These are phyloP conservation scores for Chaetophractus vellerosus DNA, from an alignment of 2,797 vertebrate species.

Conservation along the genomic window DNA sequence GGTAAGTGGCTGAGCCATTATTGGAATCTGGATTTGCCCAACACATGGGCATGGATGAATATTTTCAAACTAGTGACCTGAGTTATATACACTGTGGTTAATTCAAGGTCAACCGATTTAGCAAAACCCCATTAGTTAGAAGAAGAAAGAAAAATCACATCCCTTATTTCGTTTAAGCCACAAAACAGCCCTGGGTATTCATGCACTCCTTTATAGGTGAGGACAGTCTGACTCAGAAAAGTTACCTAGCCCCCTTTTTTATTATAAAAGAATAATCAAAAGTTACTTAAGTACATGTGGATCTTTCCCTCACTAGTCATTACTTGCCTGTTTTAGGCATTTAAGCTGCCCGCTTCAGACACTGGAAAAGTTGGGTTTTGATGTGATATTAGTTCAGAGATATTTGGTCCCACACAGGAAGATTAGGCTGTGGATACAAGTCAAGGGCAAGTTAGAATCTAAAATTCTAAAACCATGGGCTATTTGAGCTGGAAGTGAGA, in stretches of 20 bases:
- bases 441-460: not conserved
- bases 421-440: not conserved
- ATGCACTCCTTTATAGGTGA: not conserved
- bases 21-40: conserved; percentile 23
- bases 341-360: too few relatives aligned
- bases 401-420: not conserved
- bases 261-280: not conserved
- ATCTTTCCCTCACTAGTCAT: too few relatives aligned
- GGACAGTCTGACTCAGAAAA: not conserved
- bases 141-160: not conserved
- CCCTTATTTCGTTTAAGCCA: conserved; percentile 20
- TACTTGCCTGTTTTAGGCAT: too few relatives aligned
- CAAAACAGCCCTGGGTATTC: not conserved
- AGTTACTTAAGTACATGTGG: too few relatives aligned
- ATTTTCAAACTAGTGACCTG: not conserved
- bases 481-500: not conserved
- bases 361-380: too few relatives aligned
- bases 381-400: not conserved
- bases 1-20: not conserved
- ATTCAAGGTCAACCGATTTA: conserved; percentile 16
- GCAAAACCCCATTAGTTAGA: not conserved
- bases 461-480: conserved; percentile 37
- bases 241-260: not conserved
- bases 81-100: not conserved
- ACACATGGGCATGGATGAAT: not conserved